A percentile compares a stretch with the other conserved stretches of the same genome.
These are phyloP conservation scores for Labeo rohita DNA, from an alignment of 2,113 vertebrate species.

Conservation along the genomic window DNA sequence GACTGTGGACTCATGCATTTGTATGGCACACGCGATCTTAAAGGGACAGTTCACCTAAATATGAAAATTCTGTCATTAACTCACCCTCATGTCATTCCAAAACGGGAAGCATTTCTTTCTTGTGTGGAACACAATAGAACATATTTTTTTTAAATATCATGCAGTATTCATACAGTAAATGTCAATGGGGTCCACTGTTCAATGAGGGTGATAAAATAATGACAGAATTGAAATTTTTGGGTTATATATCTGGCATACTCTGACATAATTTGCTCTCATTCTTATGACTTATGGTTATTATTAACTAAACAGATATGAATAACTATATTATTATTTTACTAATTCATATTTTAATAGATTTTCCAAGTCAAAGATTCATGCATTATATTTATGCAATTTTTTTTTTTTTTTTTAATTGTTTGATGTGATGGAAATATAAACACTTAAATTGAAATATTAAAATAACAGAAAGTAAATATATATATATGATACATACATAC, in stretches of 20 bases:
- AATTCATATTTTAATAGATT: no score
- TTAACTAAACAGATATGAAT: no score
- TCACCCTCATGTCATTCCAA: not conserved
- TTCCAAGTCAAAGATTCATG: not conserved
- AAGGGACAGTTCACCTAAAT: conserved; percentile 5
- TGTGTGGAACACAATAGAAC: not conserved
- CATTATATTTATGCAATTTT: no score
- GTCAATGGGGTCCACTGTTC: not conserved
- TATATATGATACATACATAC: no score
- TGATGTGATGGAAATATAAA: no score
- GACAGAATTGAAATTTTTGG: not conserved
- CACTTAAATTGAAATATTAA: not conserved
- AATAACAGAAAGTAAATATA: not conserved
- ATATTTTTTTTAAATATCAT: not conserved
- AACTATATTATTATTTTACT: no score
- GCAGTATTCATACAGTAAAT: not conserved
- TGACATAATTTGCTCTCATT: not conserved
- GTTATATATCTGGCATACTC: not conserved
- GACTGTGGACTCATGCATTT: not conserved
- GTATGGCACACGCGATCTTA: not conserved
- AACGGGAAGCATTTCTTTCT: not conserved
- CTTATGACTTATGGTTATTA: not conserved
- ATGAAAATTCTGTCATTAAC: not conserved
- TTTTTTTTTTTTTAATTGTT: no score
- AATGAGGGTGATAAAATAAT: not conserved